Percentiles rank a stretch among this genome's conserved stretches.
Conservation (phyloP, 2,888 invertebrate species). For the Eupelmus urozonus region DNA sequence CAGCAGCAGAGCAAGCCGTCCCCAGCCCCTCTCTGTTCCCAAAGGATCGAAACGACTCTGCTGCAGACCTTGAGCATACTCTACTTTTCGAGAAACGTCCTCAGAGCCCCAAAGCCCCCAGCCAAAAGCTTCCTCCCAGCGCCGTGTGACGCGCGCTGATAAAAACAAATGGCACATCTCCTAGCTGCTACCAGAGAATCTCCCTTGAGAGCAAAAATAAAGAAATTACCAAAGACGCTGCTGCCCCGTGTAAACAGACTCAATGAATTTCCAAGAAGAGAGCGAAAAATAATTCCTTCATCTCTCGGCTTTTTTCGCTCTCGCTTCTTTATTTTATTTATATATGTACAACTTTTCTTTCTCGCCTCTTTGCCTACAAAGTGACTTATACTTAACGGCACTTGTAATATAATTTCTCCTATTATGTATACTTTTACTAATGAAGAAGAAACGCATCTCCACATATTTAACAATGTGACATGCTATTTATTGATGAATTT, state of each 20-base stretch:
- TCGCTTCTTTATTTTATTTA: conserved; percentile 4
- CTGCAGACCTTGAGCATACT: neutral
- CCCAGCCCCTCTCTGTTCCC: no score
- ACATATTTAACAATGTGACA: no score
- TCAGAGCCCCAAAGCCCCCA: no score
- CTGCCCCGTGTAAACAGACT: conserved; percentile 68
- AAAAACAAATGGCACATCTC: conserved; percentile 74
- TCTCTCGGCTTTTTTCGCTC: conserved; percentile 48
- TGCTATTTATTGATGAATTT: no score
- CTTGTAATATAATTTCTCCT: no score
- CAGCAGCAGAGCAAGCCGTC: no score
- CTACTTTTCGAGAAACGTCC: conserved; percentile 19
- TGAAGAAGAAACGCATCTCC: no score
- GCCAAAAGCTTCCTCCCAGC: conserved; percentile 5
- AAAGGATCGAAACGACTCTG: conserved; percentile 40
- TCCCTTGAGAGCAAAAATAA: conserved; percentile 71
- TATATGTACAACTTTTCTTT: no score
- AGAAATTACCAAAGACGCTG: conserved; percentile 73
- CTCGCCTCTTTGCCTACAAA: neutral
- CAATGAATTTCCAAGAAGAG: conserved; percentile 68
- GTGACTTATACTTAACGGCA: no score
- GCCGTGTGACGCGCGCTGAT: conserved; percentile 71
- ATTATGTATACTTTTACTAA: no score
- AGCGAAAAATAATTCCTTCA: conserved; percentile 59
- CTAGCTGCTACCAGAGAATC: conserved; percentile 63